Conservation (phyloP, 2,888 invertebrate species). For the Serripes groenlandicus region DNA sequence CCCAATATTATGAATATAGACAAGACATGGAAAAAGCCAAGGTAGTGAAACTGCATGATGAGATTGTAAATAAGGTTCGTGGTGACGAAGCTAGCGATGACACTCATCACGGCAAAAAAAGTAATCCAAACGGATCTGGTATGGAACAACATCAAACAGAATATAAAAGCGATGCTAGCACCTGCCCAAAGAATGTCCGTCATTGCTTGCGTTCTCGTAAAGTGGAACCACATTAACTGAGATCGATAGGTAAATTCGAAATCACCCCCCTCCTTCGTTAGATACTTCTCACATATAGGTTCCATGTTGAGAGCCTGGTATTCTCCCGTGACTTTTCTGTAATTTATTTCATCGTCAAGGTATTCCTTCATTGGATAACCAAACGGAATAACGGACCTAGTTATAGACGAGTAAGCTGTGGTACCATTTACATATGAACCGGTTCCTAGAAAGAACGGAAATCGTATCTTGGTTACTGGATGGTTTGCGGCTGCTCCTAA, state of each 20-base stretch:
- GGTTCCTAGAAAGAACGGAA: conserved; percentile 72
- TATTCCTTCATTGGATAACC: conserved; percentile 70
- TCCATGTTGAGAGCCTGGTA: conserved; percentile 57
- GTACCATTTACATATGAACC: conserved; percentile 53
- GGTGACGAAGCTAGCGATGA: conserved; percentile 75
- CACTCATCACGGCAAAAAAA: conserved; percentile 71
- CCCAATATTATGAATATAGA: conserved; percentile 78
- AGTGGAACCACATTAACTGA: conserved; percentile 64
- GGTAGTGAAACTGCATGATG: conserved; percentile 73
- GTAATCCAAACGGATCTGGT: conserved; percentile 77
- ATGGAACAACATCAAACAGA: conserved; percentile 73
- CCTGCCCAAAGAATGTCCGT: conserved; percentile 71
- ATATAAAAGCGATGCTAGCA: conserved; percentile 76
- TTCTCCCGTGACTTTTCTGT: conserved; percentile 41
- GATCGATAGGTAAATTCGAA: conserved; percentile 72
- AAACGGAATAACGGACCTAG: conserved; percentile 65
- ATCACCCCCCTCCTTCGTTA: conserved; percentile 1
- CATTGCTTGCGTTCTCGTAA: conserved; percentile 67
- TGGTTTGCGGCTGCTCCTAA: conserved; percentile 69
- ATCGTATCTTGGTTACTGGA: conserved; percentile 59
- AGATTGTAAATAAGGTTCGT: conserved; percentile 77
- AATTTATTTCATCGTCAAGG: conserved; percentile 31
- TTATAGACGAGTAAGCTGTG: conserved; percentile 55
- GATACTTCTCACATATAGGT: conserved; percentile 36
- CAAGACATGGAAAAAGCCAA: conserved; percentile 77